phyloP scores from a whole-genome alignment of 1,140 invertebrate genomes.

The Adoxophyes honmai region DNA sequence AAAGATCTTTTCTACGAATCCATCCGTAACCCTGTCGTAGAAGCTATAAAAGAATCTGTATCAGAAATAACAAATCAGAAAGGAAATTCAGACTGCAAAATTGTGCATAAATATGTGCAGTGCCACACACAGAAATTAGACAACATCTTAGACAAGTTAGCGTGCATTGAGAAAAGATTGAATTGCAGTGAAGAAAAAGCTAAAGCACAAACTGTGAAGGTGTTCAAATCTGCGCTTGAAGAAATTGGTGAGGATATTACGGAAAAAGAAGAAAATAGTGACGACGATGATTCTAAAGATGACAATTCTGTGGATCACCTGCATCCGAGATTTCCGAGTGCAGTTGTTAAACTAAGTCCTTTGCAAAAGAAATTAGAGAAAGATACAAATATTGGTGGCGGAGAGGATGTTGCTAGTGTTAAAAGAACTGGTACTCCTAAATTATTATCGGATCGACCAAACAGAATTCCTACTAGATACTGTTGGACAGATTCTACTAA shows the following conservation, averaged over 20 bases:
- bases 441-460: constrained; percentile 33
- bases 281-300: constrained; percentile 38
- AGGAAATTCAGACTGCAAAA: constrained; percentile 28
- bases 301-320: constrained; percentile 23
- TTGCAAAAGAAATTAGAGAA: constrained; percentile 21
- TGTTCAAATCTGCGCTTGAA: constrained; percentile 31
- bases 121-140: constrained; percentile 47
- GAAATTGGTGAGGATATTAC: constrained; percentile 49
- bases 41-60: constrained; percentile 47
- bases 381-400: constrained; percentile 31
- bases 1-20: constrained; percentile 50
- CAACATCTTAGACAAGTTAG: constrained; percentile 41
- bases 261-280: constrained; percentile 38
- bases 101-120: constrained; percentile 33
- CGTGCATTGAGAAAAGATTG: constrained; percentile 44
- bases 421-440: constrained; percentile 18
- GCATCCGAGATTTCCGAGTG: constrained; percentile 21
- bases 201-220: constrained; percentile 21
- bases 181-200: constrained; percentile 17
- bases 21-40: constrained; percentile 45
- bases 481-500: constrained; percentile 55
- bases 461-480: constrained; percentile 51
- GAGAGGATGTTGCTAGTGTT: constrained; percentile 33
- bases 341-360: constrained; percentile 22
- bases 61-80: constrained; percentile 31